Evolutionary conservation across 2,888 invertebrate species (phyloP), one percentile per base, ranked within the genome.

Genomic region (Sarcophaga rosellei): DNA sequence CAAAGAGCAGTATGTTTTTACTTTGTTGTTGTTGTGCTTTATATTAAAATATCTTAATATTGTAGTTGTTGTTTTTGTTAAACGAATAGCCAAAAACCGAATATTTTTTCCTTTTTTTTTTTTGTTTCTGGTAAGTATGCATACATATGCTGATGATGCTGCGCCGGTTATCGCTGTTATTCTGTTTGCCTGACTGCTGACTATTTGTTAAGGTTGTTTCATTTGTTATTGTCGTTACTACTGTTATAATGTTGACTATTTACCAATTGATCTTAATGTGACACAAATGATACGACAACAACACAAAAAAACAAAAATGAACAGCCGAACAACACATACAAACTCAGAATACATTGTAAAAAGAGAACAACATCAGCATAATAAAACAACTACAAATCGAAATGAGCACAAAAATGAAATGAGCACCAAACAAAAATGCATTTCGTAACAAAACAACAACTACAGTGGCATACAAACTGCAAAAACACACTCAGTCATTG

Each of bases 261-360:
- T 91, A 89, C 91, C 91, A 91, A 91, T 91, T 91, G 91, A 91
- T 92, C 91, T 91, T 91, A 92, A 91, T 91, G 91, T 91, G 91
- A 92, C 91, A 92, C 91, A 91, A 91, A 91, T 91, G 91, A 92
- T 91, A 91, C 72, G 84, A 69, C 79, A 86, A 75, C 65, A 81
- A 75, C 78, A 53, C n/a, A 53, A 15, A 53, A 53, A 4, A 53
- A 53, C 17, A 53, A 81, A 69, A 53, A 15, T 17, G 53, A 53
- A 17, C 53, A 17, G 53, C 4, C 12, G 17, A 15, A 53, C 53
- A 53, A 53, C 5, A 53, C 53, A 47, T 15, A 47, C 12, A 11
- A 47, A 8, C 35, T 35, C 1, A 53, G 4, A 53, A 53, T 15
- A 15, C 12, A 53, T 1, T 17, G 53, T 53, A 53, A 78, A 81